phyloP scores from a whole-genome alignment of 2,113 vertebrate species.

The Etheostoma spectabile region DNA sequence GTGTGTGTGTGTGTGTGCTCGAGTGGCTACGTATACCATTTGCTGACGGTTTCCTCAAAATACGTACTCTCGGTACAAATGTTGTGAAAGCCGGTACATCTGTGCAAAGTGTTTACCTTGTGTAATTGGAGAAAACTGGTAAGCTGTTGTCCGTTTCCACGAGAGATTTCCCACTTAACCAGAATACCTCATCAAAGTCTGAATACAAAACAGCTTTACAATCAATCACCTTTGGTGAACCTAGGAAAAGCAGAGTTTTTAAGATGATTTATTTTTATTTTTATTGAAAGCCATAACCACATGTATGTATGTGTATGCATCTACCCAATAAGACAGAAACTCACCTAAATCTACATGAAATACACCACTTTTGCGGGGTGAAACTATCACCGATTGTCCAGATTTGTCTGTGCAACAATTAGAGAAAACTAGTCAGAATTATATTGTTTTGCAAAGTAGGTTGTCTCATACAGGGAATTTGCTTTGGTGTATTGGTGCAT shows the following conservation, averaged over 20 bases:
- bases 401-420: not conserved
- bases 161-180: conserved; percentile 15
- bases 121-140: conserved; percentile 31
- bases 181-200: conserved; percentile 6
- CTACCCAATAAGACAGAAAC: not conserved
- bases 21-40: not conserved
- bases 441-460: too few relatives aligned
- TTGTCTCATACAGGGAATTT: too few relatives aligned
- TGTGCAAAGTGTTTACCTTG: conserved; percentile 34
- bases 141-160: not conserved
- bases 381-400: conserved; percentile 21
- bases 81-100: not conserved
- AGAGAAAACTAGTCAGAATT: not conserved
- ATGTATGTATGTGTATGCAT: not conserved
- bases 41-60: too few relatives aligned
- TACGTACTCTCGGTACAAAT: too few relatives aligned
- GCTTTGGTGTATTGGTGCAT: too few relatives aligned
- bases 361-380: not conserved
- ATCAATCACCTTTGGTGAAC: conserved; percentile 32
- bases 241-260: conserved; percentile 46
- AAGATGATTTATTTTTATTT: not conserved
- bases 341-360: conserved; percentile 71
- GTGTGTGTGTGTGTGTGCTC: not conserved
- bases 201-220: conserved; percentile 33
- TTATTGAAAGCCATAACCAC: not conserved